phyloP scores from a whole-genome alignment of 1,140 invertebrate genomes.

The Caerostris darwini region DNA sequence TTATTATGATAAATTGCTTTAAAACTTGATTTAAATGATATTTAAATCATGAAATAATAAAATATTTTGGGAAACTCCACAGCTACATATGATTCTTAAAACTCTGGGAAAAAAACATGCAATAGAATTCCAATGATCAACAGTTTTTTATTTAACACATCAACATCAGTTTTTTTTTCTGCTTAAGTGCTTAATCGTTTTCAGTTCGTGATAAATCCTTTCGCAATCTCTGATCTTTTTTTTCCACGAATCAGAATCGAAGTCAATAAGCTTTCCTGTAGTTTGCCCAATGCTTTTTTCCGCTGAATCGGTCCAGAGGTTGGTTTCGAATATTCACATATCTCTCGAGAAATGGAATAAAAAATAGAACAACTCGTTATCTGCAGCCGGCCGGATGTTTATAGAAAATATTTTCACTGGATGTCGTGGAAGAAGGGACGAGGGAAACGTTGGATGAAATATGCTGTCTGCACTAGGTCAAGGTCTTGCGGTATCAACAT shows the following conservation, averaged over 20 bases:
- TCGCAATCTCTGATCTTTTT: not conserved
- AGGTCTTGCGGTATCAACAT: too few relatives aligned
- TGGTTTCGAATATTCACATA: not conserved
- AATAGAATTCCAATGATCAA: not conserved
- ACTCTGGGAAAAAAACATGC: not conserved
- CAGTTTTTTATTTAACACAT: not conserved
- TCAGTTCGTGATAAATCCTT: not conserved
- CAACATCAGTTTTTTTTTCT: too few relatives aligned
- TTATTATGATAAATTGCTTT: too few relatives aligned
- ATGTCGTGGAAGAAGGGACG: not conserved
- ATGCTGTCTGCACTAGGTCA: not conserved
- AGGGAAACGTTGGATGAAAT: not conserved
- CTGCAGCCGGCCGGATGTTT: not conserved
- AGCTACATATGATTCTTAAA: too few relatives aligned
- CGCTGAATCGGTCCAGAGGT: not conserved
- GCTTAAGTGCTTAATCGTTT: not conserved
- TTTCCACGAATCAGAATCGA: not conserved
- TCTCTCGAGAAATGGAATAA: not conserved
- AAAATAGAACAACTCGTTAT: not conserved
- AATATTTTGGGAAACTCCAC: too few relatives aligned
- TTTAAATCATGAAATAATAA: too few relatives aligned
- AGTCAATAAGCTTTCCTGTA: not conserved
- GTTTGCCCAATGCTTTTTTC: slow-evolving; percentile 7
- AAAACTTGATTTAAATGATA: too few relatives aligned
- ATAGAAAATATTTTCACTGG: slow-evolving; percentile 12